These are phyloP conservation scores for Hyles vespertilio DNA, from an alignment of 1,140 invertebrate genomes.

Conservation along the genomic window DNA sequence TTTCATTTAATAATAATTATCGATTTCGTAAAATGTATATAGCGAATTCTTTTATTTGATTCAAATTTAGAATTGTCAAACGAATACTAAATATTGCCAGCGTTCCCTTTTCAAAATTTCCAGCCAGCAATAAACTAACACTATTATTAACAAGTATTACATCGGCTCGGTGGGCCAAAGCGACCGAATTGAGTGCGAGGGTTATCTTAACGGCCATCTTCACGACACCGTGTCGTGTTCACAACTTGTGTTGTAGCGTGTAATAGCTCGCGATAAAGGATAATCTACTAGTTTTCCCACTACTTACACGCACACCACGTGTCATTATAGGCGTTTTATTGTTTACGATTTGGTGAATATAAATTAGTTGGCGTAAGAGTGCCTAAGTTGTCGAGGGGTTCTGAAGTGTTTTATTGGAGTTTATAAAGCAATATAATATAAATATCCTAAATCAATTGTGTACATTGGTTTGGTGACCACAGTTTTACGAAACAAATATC, in stretches of 20 bases:
- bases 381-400: no score
- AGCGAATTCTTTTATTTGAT: no score
- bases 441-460: not conserved
- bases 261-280: slow-evolving; percentile 30
- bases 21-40: no score
- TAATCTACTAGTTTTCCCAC: slow-evolving; percentile 15
- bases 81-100: no score
- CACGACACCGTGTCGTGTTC: slow-evolving; percentile 30
- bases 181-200: slow-evolving; percentile 10
- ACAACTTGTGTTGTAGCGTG: slow-evolving; percentile 33
- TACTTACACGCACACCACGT: slow-evolving; percentile 12
- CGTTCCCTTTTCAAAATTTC: no score
- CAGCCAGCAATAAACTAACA: not conserved
- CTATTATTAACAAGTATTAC: not conserved
- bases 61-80: no score
- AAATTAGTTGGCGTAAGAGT: not conserved
- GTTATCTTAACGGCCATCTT: slow-evolving; percentile 40
- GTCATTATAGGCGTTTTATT: slow-evolving; percentile 5
- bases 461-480: no score
- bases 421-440: no score
- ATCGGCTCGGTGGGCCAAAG: not conserved
- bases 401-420: no score
- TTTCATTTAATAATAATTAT: no score
- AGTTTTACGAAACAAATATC: no score
- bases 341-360: slow-evolving; percentile 1